Percentiles rank a stretch among this genome's conserved stretches.
phyloP scores from a whole-genome alignment of 1,140 invertebrate species.

The Adoxophyes honmai region DNA sequence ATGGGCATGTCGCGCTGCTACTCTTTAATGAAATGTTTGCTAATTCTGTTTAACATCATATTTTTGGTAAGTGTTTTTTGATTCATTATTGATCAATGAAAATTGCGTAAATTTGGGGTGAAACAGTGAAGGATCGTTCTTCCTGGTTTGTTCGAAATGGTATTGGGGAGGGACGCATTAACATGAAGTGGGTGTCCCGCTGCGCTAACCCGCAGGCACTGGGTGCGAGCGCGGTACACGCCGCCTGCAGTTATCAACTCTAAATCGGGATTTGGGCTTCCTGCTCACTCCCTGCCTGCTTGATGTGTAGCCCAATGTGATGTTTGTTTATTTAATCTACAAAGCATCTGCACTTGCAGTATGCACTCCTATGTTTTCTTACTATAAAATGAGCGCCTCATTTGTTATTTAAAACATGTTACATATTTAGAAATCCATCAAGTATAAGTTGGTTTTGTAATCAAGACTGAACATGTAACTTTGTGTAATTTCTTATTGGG shows the following conservation, averaged over 20 bases:
- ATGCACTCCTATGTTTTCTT: no score
- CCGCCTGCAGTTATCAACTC: slow-evolving; percentile 8
- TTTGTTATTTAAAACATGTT: no score
- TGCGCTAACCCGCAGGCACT: no score
- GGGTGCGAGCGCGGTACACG: background rate
- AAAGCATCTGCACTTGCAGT: background rate
- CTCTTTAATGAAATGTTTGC: slow-evolving; percentile 64
- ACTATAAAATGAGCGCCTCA: no score
- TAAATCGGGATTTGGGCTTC: slow-evolving; percentile 7
- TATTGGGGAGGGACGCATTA: no score
- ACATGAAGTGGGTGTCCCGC: no score
- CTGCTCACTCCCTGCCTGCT: slow-evolving; percentile 6
- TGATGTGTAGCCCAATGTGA: background rate
- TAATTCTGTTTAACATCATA: slow-evolving; percentile 62
- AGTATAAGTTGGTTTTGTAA: no score
- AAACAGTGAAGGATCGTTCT: no score
- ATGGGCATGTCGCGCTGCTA: slow-evolving; percentile 67
- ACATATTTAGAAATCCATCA: no score
- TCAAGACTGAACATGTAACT: no score
- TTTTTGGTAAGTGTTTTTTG: slow-evolving; percentile 48
- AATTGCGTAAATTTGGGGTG: background rate
- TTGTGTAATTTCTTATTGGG: no score
- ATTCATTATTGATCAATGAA: slow-evolving; percentile 2
- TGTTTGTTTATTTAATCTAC: slow-evolving; percentile 6
- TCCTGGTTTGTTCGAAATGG: no score